These are phyloP conservation scores for Malurus splendens DNA, from an alignment of 2,797 vertebrate genomes.

Conservation along the genomic window DNA sequence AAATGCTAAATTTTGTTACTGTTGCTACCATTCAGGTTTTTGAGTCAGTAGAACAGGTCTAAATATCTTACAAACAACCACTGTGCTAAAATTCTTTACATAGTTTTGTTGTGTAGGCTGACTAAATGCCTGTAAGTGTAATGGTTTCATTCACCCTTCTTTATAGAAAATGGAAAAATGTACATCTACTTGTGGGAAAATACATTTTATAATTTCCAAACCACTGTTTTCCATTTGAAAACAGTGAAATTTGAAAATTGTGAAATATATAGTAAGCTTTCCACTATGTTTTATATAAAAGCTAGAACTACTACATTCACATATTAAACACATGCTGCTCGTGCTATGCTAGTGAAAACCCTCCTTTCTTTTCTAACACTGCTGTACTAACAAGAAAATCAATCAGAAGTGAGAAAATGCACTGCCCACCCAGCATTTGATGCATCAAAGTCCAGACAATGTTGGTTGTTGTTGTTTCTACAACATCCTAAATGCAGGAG, in stretches of 20 bases:
- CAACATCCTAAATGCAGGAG: background rate
- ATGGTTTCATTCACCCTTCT: background rate
- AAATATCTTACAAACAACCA: background rate
- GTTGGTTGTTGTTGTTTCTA: background rate
- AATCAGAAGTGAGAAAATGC: background rate
- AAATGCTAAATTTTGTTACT: background rate
- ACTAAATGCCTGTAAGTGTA: background rate
- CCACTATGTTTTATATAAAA: background rate
- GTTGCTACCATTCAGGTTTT: background rate
- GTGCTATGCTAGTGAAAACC: background rate
- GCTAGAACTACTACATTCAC: background rate
- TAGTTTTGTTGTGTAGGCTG: background rate
- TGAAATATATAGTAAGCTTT: background rate
- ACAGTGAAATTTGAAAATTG: too few relatives aligned
- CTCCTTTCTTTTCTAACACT: background rate
- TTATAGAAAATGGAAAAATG: background rate
- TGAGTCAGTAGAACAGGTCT: background rate
- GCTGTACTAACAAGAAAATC: background rate
- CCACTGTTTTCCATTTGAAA: background rate
- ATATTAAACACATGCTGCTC: background rate
- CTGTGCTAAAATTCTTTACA: constrained; percentile 6
- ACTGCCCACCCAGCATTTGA: background rate
- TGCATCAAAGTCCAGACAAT: background rate
- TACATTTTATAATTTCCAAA: background rate
- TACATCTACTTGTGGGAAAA: background rate